These are phyloP conservation scores for Crocodylus rhombifer DNA, from an alignment of 2,797 vertebrate species.

Conservation along the genomic window DNA sequence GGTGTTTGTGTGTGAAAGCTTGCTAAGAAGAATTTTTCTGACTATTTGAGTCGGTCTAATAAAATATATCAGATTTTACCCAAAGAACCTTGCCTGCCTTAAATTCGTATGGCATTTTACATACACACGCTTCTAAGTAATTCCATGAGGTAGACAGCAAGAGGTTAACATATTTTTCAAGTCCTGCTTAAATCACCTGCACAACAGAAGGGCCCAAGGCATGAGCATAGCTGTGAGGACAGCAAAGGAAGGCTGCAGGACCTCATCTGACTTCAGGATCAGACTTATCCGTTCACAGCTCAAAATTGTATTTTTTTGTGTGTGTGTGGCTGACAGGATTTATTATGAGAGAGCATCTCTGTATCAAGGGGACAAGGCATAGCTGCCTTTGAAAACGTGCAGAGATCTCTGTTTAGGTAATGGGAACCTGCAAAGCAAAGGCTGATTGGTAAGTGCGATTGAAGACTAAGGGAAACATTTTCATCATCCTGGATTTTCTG, in stretches of 20 bases:
- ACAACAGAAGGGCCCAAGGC: not conserved
- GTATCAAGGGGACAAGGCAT: not conserved
- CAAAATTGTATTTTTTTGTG: not conserved
- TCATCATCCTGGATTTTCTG: rapidly evolving
- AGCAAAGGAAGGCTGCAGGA: not conserved
- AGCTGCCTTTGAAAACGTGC: conserved; percentile 13
- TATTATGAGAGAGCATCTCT: not conserved
- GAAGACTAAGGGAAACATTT: not conserved
- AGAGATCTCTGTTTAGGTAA: not conserved
- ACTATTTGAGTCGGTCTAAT: too few relatives aligned
- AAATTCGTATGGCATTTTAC: not conserved
- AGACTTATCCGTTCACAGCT: not conserved
- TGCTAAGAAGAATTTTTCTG: too few relatives aligned
- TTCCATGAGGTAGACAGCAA: not conserved
- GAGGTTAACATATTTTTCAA: not conserved
- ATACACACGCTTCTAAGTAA: rapidly evolving
- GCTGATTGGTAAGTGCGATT: not conserved
- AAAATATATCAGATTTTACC: too few relatives aligned
- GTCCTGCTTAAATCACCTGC: not conserved
- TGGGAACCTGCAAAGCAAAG: not conserved
- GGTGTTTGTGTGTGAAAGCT: too few relatives aligned
- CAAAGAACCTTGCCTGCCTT: too few relatives aligned
- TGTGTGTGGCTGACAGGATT: not conserved
- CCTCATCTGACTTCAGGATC: not conserved
- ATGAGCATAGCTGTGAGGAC: not conserved